Conservation (phyloP, 2,113 vertebrate species). For the Spermophilus dauricus region DNA sequence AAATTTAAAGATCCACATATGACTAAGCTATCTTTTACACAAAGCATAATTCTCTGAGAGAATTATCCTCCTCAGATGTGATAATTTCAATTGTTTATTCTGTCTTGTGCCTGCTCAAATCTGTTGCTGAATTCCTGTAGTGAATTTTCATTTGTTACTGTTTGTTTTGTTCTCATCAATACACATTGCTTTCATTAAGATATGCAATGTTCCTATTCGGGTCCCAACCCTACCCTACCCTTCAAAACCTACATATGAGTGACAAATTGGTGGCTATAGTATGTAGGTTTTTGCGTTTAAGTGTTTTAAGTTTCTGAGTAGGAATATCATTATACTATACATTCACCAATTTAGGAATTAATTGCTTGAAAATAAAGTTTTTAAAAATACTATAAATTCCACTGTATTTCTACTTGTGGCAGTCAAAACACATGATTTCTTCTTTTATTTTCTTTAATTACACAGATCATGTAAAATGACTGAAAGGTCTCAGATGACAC, state of each 20-base stretch:
- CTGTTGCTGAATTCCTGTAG: no score
- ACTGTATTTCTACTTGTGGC: neutral
- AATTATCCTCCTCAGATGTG: no score
- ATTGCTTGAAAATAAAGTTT: neutral
- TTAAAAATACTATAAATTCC: constrained; percentile 32
- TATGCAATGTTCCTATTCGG: neutral
- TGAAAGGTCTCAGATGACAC: neutral
- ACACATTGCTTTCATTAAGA: neutral
- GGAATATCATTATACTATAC: neutral
- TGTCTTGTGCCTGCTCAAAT: no score
- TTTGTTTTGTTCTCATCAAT: neutral
- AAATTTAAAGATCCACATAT: neutral
- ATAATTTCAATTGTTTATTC: no score
- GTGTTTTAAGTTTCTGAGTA: neutral
- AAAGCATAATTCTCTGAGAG: neutral
- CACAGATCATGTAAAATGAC: neutral
- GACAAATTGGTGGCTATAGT: neutral
- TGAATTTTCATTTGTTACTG: no score
- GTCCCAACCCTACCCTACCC: rapidly evolving
- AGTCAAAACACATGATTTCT: neutral
- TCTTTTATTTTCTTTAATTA: constrained; percentile 22
- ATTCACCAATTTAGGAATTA: neutral
- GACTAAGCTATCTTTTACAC: neutral
- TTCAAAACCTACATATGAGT: neutral
- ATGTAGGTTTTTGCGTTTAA: neutral